Base-by-base conservation (phyloP, 2,797 vertebrate genomes). In the Scarus forsteni region DNA sequence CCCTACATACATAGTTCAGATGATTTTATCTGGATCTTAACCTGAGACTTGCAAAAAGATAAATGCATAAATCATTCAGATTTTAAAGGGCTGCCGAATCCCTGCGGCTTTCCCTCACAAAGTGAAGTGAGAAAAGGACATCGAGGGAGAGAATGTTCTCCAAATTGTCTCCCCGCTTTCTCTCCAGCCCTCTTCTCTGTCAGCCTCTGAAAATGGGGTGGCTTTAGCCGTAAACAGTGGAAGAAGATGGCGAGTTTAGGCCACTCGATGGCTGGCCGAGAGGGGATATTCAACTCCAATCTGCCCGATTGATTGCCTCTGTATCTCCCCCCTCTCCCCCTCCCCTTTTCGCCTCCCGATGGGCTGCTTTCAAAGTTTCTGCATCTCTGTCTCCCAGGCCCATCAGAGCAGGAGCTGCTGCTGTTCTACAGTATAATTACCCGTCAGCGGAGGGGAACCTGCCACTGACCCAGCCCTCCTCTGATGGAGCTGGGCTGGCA, bases 231-330 rank as follows among this genome's bases (percentile, higher is more conserved):
- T 82, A 84, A 89, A 80, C 74, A 84, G 78, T 62, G 15, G 16
- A 64, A 84, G 54, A 63, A 43, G 44, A 61, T 39, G 66, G 70
- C 8, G 66, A 78, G 74, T 86, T 91, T 80, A 87, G 75, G 80
- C 79, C 84, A 85, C 82, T 85, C 46, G 45, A 90, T 88, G 60
- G 51, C 16, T 49, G 49, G 65, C 68, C 67, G 54, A 75, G 78
- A 76, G 79, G 69, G 83, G 88, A 89, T 88, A 87, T 92, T 93
- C 88, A 86, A 53, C 81, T 91, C 81, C 83, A 89, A 92, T 92
- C 86, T 92, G 79, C 66, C 53, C 79, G 55, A 91, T 87, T 92
- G 92, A 93, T 93, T 92, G 88, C 85, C 85, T 88, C 85, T 85
- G 78, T 51, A 52, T 50, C 57, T 36, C 46, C 55, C 16, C 14